Base-by-base conservation (phyloP, 1,140 invertebrate species). In the Drosophila littoralis region DNA sequence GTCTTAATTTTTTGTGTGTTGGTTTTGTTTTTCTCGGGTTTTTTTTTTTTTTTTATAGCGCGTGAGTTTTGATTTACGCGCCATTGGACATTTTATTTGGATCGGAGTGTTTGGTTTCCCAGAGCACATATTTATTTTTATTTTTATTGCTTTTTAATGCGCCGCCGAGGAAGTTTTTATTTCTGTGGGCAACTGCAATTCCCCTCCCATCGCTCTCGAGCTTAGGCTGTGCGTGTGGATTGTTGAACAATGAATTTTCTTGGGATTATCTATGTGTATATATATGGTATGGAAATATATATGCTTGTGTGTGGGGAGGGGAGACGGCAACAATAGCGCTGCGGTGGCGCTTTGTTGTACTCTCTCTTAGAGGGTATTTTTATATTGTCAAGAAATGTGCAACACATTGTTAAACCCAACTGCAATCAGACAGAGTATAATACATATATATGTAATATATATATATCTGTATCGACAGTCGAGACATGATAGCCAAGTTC, bases 71-170 rank as follows among this genome's bases (percentile, higher is more conserved):
- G 84, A 89, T 89, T 89, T 89, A 89, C 85, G 84, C 80, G 64
- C 76, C 70, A 70, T 90, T 81, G 84, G 85, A 73, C 63, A 82
- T 84, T 89, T 89, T 89, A 81, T 89, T 89, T 79, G 75, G 80
- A 78, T 84, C 75, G 84, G 45, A 75, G 69, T 73, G 42, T 52
- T 79, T 80, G 72, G 64, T 77, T 79, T 86, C 83, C 84, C 82
- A 73, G 68, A 55, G 83, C 69, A 66, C 83, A 83, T 86, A 83
- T 86, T 89, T 84, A 84, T 89, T 89, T 86, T 89, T 84, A 81
- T 89, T 89, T 88, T 89, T 89, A 89, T 89, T 89, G 84, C 80
- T 89, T 89, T 89, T 89, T 89, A 89, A 89, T 89, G 84, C 84
- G 81, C 84, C 85, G 71, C 45, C 46, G 80, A 81, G 84, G 84